Base-by-base conservation (phyloP, 2,797 vertebrate genomes). In the Alfaro cultratus region DNA sequence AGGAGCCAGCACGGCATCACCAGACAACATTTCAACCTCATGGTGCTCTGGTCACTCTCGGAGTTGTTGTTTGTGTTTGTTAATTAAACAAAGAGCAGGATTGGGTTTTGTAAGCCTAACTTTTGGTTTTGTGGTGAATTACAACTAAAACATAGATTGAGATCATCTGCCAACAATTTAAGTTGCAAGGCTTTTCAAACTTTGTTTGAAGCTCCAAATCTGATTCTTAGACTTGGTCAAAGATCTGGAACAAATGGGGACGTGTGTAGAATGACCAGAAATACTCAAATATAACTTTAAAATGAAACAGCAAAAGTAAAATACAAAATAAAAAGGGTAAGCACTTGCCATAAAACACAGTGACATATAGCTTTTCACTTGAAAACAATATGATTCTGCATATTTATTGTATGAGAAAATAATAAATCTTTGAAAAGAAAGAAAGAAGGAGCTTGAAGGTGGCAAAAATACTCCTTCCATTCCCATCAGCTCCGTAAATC, bases 401-500 rank as follows among this genome's bases (percentile, higher is more conserved):
- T 70, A 45, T 70, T 70, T 70, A 70, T 49, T 51, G 34, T 11
- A 31, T 23, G 2, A 49, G 9, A 49, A 51, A 73, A 73, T 47
- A 73, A 31, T 43, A 41, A 45, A 45, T 70, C 39, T 41, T 41
- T 68, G 47, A 21, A 80, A 74, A 73, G 26, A 43, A 60, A 51
- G 18, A 51, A 51, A 23, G 45, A 31, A 41, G 10, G 36, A 68
- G 18, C 9, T 41, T 62, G 11, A 41, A 43, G 39, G 36, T 31
- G 26, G 41, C 39, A 43, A 75, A 34, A 74, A 83, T 78, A 62
- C 62, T 46, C 47, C 36, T 36, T 55, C 55, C 60, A 74, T 73
- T 71, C 46, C 71, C 60, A 62, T 9, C 10, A 62, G 29, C 45
- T 43, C 41, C 34, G 57, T 73, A 72, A 84, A 86, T 86, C 43